phyloP scores from a whole-genome alignment of 1,140 invertebrate genomes.

The Diuraphis noxia region DNA sequence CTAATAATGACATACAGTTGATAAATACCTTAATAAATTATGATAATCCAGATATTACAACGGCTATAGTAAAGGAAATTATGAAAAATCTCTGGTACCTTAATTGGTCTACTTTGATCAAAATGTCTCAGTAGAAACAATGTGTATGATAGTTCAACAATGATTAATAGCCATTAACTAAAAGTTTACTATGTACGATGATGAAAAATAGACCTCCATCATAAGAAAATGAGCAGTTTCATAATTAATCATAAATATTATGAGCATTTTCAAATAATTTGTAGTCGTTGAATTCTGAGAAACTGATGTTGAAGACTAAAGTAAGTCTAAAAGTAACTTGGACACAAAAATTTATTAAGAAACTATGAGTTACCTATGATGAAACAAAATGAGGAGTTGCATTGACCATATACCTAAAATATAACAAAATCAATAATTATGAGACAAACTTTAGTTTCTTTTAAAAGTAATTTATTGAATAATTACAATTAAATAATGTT shows the following conservation, averaged over 20 bases:
- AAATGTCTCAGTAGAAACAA: neutral
- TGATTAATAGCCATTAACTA: neutral
- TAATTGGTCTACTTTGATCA: neutral
- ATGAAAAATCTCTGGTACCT: neutral
- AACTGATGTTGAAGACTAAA: neutral
- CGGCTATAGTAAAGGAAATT: neutral
- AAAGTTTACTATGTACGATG: neutral
- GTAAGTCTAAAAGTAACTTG: neutral
- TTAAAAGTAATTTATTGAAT: neutral
- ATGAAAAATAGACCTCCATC: neutral
- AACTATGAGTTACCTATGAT: slow-evolving; percentile 57
- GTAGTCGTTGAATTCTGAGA: neutral
- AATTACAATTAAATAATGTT: neutral
- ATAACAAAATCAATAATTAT: slow-evolving; percentile 54
- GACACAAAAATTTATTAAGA: slow-evolving; percentile 56
- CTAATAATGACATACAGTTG: neutral
- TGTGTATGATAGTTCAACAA: neutral
- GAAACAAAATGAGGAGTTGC: slow-evolving; percentile 56
- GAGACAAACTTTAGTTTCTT: slow-evolving; percentile 51
- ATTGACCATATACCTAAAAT: slow-evolving; percentile 56
- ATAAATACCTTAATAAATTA: slow-evolving; percentile 7
- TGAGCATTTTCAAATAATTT: neutral
- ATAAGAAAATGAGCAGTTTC: neutral
- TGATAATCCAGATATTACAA: neutral
- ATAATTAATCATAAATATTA: neutral